A percentile compares a stretch with the other conserved stretches of the same genome.
Evolutionary conservation across 1,140 invertebrate genomes (phyloP).

Genomic region (Meteorus sp.): DNA sequence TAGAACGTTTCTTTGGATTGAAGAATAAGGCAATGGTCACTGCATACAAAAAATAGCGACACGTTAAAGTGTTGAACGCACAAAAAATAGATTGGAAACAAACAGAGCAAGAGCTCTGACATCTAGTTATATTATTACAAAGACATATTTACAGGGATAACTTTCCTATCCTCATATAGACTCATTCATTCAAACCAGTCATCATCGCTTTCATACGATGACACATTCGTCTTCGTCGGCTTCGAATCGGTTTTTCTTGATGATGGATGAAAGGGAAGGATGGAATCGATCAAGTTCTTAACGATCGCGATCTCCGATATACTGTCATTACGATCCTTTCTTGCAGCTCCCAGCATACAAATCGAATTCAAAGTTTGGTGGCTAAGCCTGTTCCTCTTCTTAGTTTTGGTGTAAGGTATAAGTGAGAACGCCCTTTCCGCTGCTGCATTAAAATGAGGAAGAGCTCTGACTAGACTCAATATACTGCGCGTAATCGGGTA

Average conservation of each 20-base stretch:
- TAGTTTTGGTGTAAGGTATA: conserved; percentile 17
- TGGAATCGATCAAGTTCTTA: not conserved
- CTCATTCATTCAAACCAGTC: too few species aligned
- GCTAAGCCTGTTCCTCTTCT: conserved; percentile 23
- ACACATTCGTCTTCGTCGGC: conserved; percentile 3
- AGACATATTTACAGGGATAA: too few species aligned
- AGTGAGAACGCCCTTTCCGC: conserved; percentile 27
- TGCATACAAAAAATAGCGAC: too few species aligned
- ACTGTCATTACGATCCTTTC: conserved; percentile 8
- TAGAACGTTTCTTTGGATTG: too few species aligned
- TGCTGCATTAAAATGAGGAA: conserved; percentile 28
- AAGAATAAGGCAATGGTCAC: too few species aligned
- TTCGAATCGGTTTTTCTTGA: not conserved
- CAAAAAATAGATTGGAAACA: too few species aligned
- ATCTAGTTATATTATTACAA: too few species aligned
- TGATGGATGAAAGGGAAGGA: not conserved
- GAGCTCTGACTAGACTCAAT: conserved; percentile 12
- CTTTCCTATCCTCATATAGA: too few species aligned
- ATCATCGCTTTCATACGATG: not conserved
- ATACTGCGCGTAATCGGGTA: not conserved
- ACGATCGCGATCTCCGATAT: not conserved
- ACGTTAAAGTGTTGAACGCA: too few species aligned
- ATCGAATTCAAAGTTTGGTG: conserved; percentile 18
- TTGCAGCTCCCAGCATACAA: conserved; percentile 18
- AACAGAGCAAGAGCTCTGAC: too few species aligned